Conservation (phyloP, 37 sponge, comb jelly and placozoan species). For the Beroe forskalii region DNA sequence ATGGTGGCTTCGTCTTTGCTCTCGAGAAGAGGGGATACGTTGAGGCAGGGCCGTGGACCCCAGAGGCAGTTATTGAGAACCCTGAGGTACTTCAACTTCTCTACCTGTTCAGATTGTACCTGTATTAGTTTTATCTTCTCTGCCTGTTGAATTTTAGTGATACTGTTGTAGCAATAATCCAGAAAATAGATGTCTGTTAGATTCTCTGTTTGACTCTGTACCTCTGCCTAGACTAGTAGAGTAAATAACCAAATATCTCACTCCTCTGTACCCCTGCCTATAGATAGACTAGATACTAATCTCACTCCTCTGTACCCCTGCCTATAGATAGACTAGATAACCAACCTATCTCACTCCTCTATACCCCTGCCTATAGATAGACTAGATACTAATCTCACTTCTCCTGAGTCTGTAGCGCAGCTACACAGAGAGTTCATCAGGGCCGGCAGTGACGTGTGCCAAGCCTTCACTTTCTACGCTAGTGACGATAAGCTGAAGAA, state of each 20-base stretch:
- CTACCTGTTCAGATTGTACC: neutral
- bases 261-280: too few relatives aligned
- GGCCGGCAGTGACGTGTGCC: conserved; percentile 67
- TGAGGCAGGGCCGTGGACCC: conserved; percentile 71
- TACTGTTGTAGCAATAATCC: too few relatives aligned
- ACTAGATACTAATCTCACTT: neutral
- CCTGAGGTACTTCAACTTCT: conserved; percentile 69
- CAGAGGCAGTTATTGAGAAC: conserved; percentile 67
- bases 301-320: too few relatives aligned
- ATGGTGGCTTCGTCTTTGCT: conserved; percentile 69
- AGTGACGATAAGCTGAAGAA: conserved; percentile 69
- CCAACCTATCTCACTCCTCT: too few relatives aligned
- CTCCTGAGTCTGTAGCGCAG: conserved; percentile 32
- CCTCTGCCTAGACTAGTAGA: too few relatives aligned
- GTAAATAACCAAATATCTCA: too few relatives aligned
- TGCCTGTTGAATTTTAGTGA: too few relatives aligned
- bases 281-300: neutral
- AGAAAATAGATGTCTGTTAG: too few relatives aligned
- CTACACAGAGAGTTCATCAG: conserved; percentile 68
- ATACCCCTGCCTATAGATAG: too few relatives aligned
- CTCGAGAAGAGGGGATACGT: conserved; percentile 70
- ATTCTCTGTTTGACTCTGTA: too few relatives aligned
- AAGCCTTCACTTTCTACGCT: conserved; percentile 70
- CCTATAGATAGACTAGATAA: too few relatives aligned
- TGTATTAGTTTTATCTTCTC: too few relatives aligned